Evolutionary conservation across 2,113 vertebrate species (phyloP).

Genomic region (Podocnemis expansa): DNA sequence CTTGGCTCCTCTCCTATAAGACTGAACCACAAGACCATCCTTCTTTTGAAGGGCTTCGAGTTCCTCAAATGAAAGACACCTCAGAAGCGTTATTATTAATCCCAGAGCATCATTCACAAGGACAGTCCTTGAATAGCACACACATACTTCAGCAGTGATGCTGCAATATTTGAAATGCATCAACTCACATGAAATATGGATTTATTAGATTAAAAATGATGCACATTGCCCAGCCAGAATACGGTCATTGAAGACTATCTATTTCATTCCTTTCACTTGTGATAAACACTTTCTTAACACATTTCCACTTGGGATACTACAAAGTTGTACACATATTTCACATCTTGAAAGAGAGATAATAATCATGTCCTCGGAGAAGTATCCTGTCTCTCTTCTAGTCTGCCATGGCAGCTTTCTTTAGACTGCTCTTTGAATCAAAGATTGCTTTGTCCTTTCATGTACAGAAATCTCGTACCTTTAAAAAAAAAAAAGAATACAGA

Average conservation of each 20-base stretch:
- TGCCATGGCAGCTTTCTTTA: background rate
- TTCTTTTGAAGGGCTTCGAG: background rate
- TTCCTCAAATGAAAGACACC: background rate
- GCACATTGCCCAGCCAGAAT: background rate
- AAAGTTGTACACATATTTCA: background rate
- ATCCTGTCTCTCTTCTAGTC: background rate
- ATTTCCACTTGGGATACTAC: background rate
- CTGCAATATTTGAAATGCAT: background rate
- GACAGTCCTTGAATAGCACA: background rate
- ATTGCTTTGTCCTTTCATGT: background rate
- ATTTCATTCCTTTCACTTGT: background rate
- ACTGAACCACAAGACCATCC: background rate
- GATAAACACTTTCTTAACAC: slow-evolving; percentile 13
- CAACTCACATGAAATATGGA: background rate
- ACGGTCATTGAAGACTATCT: background rate
- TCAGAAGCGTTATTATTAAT: background rate
- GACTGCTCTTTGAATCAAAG: background rate
- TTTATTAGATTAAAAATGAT: background rate
- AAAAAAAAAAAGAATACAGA: background rate
- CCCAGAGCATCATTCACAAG: background rate
- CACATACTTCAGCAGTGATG: background rate
- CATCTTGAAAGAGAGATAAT: background rate
- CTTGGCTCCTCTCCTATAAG: background rate
- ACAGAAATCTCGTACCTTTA: background rate
- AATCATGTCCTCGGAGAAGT: background rate